Conservation (phyloP, 2,113 vertebrate species). For the Neodontobutis hainanensis region DNA sequence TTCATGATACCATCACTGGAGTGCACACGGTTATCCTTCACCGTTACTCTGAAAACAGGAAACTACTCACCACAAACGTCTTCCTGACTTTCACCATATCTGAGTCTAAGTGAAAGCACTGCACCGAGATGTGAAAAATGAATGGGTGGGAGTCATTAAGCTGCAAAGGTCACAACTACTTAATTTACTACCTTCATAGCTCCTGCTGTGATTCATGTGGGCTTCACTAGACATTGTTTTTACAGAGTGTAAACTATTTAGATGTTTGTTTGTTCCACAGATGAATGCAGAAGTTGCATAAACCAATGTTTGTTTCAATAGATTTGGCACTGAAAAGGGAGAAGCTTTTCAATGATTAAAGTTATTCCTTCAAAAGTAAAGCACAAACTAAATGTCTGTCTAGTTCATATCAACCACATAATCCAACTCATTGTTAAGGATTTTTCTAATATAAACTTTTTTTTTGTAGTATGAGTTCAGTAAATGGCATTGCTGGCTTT, state of each 20-base stretch:
- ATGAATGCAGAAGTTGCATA: neutral
- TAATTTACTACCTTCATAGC: neutral
- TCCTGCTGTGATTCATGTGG: neutral
- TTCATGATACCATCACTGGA: neutral
- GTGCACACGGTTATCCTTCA: neutral
- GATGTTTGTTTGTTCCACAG: neutral
- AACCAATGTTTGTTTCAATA: neutral
- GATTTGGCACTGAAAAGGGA: neutral
- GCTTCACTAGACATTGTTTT: neutral
- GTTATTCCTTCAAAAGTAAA: too few species aligned
- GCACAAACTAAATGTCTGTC: too few species aligned
- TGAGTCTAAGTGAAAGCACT: neutral
- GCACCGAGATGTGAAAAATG: neutral
- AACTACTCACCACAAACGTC: neutral
- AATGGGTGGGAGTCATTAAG: neutral
- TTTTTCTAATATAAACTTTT: too few species aligned
- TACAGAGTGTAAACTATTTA: neutral
- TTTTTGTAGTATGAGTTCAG: too few species aligned
- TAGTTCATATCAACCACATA: too few species aligned
- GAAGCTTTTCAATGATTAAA: neutral
- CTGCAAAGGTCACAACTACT: neutral
- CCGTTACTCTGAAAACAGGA: neutral
- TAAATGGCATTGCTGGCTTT: neutral
- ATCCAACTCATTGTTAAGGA: too few species aligned
- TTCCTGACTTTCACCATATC: neutral